A percentile compares a stretch with the other conserved stretches of the same genome.
Evolutionary conservation across 2,113 vertebrate genomes (phyloP).

Genomic region (Gobius niger): DNA sequence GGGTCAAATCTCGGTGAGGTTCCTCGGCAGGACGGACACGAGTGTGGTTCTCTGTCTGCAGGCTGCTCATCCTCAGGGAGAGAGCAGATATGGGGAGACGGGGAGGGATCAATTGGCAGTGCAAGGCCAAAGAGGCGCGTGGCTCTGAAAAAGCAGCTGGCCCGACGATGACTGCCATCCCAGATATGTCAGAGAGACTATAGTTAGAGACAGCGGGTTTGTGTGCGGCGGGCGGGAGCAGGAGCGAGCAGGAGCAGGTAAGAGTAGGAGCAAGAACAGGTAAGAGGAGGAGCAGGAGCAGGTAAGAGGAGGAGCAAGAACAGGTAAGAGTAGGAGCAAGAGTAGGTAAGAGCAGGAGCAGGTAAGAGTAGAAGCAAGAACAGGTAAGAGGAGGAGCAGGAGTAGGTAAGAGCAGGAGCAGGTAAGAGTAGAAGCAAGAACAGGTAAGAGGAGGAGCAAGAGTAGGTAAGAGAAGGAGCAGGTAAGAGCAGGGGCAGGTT

Average conservation of each 20-base stretch:
- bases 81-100: conserved; percentile 25
- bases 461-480: too few relatives aligned
- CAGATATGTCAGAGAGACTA: conserved; percentile 91
- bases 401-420: too few relatives aligned
- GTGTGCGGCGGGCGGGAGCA: conserved; percentile 25
- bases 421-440: too few relatives aligned
- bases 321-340: too few relatives aligned
- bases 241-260: conserved; percentile 3
- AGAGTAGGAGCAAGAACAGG: conserved; percentile 14
- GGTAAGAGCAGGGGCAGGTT: too few relatives aligned
- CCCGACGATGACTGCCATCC: conserved; percentile 86
- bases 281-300: too few relatives aligned
- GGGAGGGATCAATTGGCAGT: conserved; percentile 48
- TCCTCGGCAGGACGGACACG: conserved; percentile 5
- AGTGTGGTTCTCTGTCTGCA: conserved; percentile 43
- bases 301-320: too few relatives aligned
- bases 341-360: too few relatives aligned
- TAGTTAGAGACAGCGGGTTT: conserved; percentile 83
- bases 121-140: conserved; percentile 74
- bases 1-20: too few relatives aligned
- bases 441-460: too few relatives aligned
- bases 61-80: conserved; percentile 65
- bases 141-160: conserved; percentile 92
- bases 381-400: too few relatives aligned
- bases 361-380: too few relatives aligned